phyloP scores from a whole-genome alignment of 2,113 vertebrate genomes.

The Passer montanus region DNA sequence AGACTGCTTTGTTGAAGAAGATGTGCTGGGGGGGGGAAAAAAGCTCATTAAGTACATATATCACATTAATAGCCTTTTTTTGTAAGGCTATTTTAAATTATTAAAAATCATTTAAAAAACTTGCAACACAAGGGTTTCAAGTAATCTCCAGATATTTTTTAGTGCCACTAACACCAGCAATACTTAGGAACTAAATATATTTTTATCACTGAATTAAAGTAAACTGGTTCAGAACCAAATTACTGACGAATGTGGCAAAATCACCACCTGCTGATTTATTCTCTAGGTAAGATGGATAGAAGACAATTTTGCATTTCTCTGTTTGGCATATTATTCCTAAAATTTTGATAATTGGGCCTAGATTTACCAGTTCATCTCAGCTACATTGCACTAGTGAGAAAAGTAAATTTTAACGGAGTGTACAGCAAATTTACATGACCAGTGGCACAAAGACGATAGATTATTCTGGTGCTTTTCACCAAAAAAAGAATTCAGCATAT shows the following conservation, averaged over 20 bases:
- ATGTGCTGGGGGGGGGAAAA: background rate
- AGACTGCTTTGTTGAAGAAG: slow-evolving; percentile 38
- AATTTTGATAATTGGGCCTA: background rate
- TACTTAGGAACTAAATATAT: background rate
- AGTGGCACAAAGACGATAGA: background rate
- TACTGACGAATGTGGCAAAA: background rate
- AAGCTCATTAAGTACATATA: slow-evolving; percentile 33
- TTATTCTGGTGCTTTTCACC: background rate
- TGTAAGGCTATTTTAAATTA: too few relatives aligned
- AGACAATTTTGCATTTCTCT: background rate
- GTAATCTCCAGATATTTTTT: background rate
- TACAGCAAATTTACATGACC: background rate
- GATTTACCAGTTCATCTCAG: background rate
- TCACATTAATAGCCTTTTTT: background rate
- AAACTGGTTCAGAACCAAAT: background rate
- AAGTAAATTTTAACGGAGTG: background rate
- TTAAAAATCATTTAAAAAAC: background rate
- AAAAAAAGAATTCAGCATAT: background rate
- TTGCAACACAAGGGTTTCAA: background rate
- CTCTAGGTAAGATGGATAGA: background rate
- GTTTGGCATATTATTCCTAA: background rate
- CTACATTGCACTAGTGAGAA: background rate
- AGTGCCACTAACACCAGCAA: background rate
- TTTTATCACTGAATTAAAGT: background rate
- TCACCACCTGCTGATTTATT: background rate